Percentiles rank a stretch among this genome's conserved stretches.
Evolutionary conservation across 2,113 vertebrate genomes (phyloP).

Genomic region (Rhabdornis inornatus): DNA sequence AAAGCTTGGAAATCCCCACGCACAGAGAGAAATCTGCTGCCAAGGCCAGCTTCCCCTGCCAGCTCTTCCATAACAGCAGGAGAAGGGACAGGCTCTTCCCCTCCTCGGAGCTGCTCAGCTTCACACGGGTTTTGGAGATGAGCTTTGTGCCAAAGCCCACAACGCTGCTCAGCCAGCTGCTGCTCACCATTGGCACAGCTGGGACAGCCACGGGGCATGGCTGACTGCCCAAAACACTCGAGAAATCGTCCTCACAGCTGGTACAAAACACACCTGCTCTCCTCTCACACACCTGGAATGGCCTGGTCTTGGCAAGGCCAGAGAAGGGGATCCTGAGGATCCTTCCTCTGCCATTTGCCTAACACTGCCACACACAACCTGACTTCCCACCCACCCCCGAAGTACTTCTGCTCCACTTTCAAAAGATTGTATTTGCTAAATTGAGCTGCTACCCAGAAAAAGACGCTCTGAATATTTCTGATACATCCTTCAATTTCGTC

Average conservation of each 20-base stretch:
- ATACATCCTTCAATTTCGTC: not conserved
- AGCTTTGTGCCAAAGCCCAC: not conserved
- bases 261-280: not conserved
- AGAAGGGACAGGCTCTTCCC: not conserved
- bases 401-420: not conserved
- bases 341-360: not conserved
- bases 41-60: not conserved
- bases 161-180: not conserved
- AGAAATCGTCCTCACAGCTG: not conserved
- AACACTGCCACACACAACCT: not conserved
- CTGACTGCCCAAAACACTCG: not conserved
- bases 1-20: not conserved
- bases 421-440: not conserved
- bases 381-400: not conserved
- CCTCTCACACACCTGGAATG: not conserved
- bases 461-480: not conserved
- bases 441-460: not conserved
- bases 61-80: not conserved
- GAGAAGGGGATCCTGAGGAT: not conserved
- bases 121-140: accelerated
- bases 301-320: not conserved
- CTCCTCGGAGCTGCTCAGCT: accelerated
- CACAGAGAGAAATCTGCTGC: not conserved
- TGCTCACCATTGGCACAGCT: not conserved
- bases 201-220: not conserved